Evolutionary conservation across 2,888 invertebrate species (phyloP).

Genomic region (Drosophila quinaria): DNA sequence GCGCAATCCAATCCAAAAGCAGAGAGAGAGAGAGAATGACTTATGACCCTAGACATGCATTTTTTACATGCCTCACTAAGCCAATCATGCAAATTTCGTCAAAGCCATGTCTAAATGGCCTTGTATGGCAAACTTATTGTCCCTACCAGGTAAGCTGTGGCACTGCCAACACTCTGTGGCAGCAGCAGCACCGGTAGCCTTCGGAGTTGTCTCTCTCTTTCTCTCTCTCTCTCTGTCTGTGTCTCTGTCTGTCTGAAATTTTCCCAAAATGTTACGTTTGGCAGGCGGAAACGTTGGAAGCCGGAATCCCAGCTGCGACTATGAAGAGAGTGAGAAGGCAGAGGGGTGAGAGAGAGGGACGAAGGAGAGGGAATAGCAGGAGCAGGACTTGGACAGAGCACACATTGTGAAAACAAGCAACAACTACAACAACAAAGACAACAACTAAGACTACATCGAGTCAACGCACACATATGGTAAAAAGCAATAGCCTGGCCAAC

Average conservation of each 20-base stretch:
- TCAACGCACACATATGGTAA: conserved; percentile 44
- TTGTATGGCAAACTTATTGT: conserved; percentile 73
- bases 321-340: background rate
- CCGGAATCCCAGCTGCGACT: conserved; percentile 56
- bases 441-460: conserved; percentile 48
- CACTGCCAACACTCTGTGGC: conserved; percentile 22
- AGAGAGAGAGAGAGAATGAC: conserved; percentile 28
- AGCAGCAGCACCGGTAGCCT: conserved; percentile 18
- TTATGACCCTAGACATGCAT: conserved; percentile 60
- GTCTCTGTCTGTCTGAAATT: conserved; percentile 6
- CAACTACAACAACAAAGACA: background rate
- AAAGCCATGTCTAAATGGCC: conserved; percentile 58
- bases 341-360: conserved; percentile 16
- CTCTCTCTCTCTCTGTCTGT: background rate
- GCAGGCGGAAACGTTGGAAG: conserved; percentile 53
- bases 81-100: conserved; percentile 62
- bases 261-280: conserved; percentile 54
- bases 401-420: conserved; percentile 61
- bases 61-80: conserved; percentile 38
- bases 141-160: conserved; percentile 54
- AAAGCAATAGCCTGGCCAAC: conserved; percentile 50
- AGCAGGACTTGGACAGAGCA: conserved; percentile 35
- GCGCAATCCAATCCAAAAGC: conserved; percentile 29
- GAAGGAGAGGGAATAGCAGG: background rate
- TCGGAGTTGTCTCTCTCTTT: conserved; percentile 1